These are phyloP conservation scores for Grammomys dolichurus DNA, from an alignment of 2,113 vertebrate species.

Conservation along the genomic window DNA sequence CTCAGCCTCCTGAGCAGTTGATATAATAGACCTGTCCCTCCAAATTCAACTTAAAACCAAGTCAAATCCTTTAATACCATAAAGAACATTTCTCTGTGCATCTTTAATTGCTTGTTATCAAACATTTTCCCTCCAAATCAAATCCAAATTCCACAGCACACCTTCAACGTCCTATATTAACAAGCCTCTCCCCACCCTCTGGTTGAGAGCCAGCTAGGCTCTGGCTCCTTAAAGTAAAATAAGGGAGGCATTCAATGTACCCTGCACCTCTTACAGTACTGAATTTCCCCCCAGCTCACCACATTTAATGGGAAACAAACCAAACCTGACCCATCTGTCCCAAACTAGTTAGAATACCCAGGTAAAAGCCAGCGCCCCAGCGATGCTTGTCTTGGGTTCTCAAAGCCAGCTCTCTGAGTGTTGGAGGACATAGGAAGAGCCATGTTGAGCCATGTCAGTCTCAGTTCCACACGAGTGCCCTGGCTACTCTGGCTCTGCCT, in stretches of 20 bases:
- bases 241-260: accelerated
- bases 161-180: background rate
- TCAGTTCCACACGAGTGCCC: accelerated
- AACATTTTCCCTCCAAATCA: background rate
- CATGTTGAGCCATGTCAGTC: background rate
- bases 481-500: background rate
- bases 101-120: background rate
- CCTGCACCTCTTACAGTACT: background rate
- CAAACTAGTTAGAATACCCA: background rate
- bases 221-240: background rate
- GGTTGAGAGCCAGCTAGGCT: background rate
- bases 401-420: background rate
- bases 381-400: background rate
- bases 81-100: background rate
- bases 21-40: background rate
- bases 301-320: background rate
- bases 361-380: background rate
- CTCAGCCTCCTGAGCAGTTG: background rate
- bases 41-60: background rate
- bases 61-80: background rate
- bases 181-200: accelerated
- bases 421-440: background rate
- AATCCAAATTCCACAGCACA: background rate
- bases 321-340: background rate
- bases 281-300: background rate